Percentiles rank a stretch among this genome's conserved stretches.
phyloP scores from a whole-genome alignment of 2,888 invertebrate genomes.

The Stenurella melanura region DNA sequence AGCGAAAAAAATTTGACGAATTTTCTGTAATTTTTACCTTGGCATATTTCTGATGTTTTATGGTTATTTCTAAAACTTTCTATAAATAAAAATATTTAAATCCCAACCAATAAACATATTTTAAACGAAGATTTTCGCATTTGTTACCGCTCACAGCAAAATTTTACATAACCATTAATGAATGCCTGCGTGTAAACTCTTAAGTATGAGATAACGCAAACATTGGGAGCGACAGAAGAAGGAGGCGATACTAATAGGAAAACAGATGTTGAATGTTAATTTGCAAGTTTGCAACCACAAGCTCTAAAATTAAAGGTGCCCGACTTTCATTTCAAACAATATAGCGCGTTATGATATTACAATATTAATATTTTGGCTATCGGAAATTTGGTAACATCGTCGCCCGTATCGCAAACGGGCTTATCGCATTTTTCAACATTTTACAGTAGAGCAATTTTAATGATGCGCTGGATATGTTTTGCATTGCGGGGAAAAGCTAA shows the following conservation, averaged over 20 bases:
- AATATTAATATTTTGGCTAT: too few relatives aligned
- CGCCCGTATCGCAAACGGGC: too few relatives aligned
- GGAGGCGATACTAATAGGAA: background rate
- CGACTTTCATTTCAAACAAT: too few relatives aligned
- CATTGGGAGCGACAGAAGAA: background rate
- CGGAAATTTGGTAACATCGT: too few relatives aligned
- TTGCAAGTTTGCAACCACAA: too few relatives aligned
- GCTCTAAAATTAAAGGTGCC: too few relatives aligned
- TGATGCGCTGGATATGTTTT: too few relatives aligned
- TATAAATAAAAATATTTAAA: background rate
- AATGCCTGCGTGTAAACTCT: background rate
- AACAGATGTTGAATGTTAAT: too few relatives aligned
- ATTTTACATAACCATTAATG: constrained; percentile 3
- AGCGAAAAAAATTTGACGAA: background rate
- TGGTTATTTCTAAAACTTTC: background rate
- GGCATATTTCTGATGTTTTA: background rate
- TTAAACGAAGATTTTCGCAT: background rate
- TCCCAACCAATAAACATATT: constrained; percentile 3
- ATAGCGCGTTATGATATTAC: too few relatives aligned
- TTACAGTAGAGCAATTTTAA: too few relatives aligned
- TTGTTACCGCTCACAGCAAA: background rate
- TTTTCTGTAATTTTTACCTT: background rate
- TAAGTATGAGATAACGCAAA: background rate
- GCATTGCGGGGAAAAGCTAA: too few relatives aligned
- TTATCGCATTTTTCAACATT: too few relatives aligned